phyloP scores from a whole-genome alignment of 2,888 invertebrate species.

The Drosophila buzzatii region DNA sequence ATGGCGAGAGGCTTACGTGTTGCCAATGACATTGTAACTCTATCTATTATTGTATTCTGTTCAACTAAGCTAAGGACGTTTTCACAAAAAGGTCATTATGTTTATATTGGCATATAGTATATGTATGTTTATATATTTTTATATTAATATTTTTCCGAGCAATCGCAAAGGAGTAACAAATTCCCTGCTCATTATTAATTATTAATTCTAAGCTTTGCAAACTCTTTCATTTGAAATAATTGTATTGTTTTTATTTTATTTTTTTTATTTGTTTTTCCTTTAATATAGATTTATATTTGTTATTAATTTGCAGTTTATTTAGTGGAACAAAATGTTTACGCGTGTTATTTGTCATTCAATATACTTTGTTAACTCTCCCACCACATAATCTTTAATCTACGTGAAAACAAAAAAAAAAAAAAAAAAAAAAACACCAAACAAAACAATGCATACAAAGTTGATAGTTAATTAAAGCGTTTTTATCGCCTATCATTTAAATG shows the following conservation, averaged over 20 bases:
- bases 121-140: slow-evolving; percentile 36
- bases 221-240: slow-evolving; percentile 15
- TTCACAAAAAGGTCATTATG: slow-evolving; percentile 78
- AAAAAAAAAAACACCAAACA: not conserved
- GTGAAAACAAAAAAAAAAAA: no score
- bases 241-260: not conserved
- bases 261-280: not conserved
- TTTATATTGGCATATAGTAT: slow-evolving; percentile 15
- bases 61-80: slow-evolving; percentile 81
- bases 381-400: slow-evolving; percentile 28
- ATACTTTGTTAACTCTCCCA: slow-evolving; percentile 18
- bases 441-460: not conserved
- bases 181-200: slow-evolving; percentile 55
- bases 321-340: slow-evolving; percentile 62
- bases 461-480: not conserved
- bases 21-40: slow-evolving; percentile 33
- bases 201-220: slow-evolving; percentile 69
- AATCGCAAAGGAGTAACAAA: slow-evolving; percentile 12
- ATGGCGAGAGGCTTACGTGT: slow-evolving; percentile 14
- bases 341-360: slow-evolving; percentile 66
- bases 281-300: not conserved
- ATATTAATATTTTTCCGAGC: slow-evolving; percentile 28
- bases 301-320: slow-evolving; percentile 22
- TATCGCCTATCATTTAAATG: slow-evolving; percentile 88
- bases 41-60: slow-evolving; percentile 33